phyloP scores from a whole-genome alignment of 2,888 invertebrate species.

The Autographa gamma region DNA sequence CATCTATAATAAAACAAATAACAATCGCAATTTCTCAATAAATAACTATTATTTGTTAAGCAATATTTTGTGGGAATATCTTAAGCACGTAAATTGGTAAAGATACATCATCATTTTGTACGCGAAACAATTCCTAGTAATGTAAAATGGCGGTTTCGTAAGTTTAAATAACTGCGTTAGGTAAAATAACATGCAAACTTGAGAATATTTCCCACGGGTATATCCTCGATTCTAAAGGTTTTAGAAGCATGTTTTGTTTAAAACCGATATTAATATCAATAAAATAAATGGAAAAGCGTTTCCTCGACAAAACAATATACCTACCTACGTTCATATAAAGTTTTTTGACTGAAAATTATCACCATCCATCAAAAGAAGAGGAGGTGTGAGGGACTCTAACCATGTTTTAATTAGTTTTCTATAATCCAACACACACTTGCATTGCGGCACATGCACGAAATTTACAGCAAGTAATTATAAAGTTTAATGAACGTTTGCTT shows the following conservation, averaged over 20 bases:
- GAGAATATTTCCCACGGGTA: conserved; percentile 48
- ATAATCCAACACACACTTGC: conserved; percentile 18
- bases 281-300: background rate
- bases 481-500: conserved; percentile 15
- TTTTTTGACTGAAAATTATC: background rate
- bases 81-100: conserved; percentile 22
- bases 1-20: conserved; percentile 40
- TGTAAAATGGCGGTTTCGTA: conserved; percentile 47
- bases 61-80: conserved; percentile 25
- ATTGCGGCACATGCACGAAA: conserved; percentile 13
- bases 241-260: conserved; percentile 23
- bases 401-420: conserved; percentile 1
- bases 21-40: conserved; percentile 31
- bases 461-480: conserved; percentile 21
- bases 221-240: conserved; percentile 21
- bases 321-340: background rate
- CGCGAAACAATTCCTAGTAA: conserved; percentile 44
- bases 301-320: no score
- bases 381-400: background rate
- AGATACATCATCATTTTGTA: conserved; percentile 33
- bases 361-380: no score
- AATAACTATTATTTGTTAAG: conserved; percentile 25
- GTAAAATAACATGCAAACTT: conserved; percentile 33
- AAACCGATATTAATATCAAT: background rate
- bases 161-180: conserved; percentile 26